These are phyloP conservation scores for Zootermopsis nevadensis DNA, from an alignment of 2,888 invertebrate genomes.

Conservation along the genomic window DNA sequence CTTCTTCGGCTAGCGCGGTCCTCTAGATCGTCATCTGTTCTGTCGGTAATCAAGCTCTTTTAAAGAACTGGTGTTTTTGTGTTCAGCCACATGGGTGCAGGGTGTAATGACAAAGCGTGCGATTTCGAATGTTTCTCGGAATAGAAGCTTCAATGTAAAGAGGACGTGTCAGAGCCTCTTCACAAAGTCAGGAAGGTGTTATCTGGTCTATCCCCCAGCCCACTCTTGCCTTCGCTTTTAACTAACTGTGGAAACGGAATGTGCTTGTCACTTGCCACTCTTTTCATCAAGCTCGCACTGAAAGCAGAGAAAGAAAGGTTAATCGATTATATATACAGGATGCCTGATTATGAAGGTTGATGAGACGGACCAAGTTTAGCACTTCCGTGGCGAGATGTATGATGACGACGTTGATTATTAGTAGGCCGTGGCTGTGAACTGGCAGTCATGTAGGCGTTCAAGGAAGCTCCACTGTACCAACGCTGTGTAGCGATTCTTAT, in stretches of 20 bases:
- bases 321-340: background rate
- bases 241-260: conserved; percentile 49
- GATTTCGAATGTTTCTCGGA: background rate
- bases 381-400: too few relatives aligned
- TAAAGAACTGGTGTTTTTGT: background rate
- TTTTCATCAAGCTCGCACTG: conserved; percentile 50
- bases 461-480: too few relatives aligned
- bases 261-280: conserved; percentile 50
- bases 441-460: too few relatives aligned
- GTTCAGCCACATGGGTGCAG: conserved; percentile 5
- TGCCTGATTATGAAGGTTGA: background rate
- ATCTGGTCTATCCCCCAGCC: conserved; percentile 14
- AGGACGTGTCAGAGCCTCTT: background rate
- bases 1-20: background rate
- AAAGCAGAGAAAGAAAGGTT: background rate
- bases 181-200: conserved; percentile 33
- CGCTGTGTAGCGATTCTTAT: too few relatives aligned
- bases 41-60: background rate
- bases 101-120: background rate
- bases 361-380: too few relatives aligned
- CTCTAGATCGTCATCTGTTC: background rate
- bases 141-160: background rate
- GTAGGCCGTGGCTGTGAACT: too few relatives aligned
- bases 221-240: conserved; percentile 8
- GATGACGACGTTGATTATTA: too few relatives aligned